Base-by-base conservation (phyloP, 1,140 invertebrate genomes). In the Monochamus saltuarius region DNA sequence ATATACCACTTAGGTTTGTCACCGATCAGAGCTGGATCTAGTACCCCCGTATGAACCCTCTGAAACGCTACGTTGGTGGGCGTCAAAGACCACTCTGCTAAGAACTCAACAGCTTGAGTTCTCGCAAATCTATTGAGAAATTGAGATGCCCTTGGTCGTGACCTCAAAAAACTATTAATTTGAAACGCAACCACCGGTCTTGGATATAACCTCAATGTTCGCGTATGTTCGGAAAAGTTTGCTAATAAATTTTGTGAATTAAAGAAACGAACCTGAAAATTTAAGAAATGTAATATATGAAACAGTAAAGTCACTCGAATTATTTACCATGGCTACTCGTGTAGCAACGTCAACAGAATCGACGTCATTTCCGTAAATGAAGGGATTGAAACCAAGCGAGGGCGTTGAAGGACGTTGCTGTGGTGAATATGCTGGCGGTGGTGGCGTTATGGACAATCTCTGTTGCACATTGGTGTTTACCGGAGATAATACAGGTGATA, bases 341-440 rank as follows among this genome's bases (percentile, higher is more conserved):
- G 95, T 98, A 2, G 97, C 97, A n/a, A 99, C 87, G 80, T 99
- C 98, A 1, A 99, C 95, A 0, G 94, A 97, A 78, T 99, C 96
- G 1, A 98, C 91, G 77, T 99, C 96, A 74, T 95, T 96, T 13
- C 94, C 95, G 75, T 94, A 95, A 63, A 96, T 94, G 61, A 97
- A 89, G 0, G 92, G 92, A 80, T 95, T 95, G 63, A 88, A 86
- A 0, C 79, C 71, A 7, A 62, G 13, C 14, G 59, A 65, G 7
- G 69, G 53, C 22, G 67, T 61, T 22, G 58, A 73, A 7, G 69
- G 51, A 16, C 59, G 57, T 61, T 74, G 37, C 22, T 65, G 66
- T 35, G 67, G 65, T 17, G 65, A 16, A 45, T 56, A 45, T 13
- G 22, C 22, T 36, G 70, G 60, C 42, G 59, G 52, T 63, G 67